Percentiles rank a stretch among this genome's conserved stretches.
Conservation (phyloP, 2,888 invertebrate species). For the Rhagonycha fulva region DNA sequence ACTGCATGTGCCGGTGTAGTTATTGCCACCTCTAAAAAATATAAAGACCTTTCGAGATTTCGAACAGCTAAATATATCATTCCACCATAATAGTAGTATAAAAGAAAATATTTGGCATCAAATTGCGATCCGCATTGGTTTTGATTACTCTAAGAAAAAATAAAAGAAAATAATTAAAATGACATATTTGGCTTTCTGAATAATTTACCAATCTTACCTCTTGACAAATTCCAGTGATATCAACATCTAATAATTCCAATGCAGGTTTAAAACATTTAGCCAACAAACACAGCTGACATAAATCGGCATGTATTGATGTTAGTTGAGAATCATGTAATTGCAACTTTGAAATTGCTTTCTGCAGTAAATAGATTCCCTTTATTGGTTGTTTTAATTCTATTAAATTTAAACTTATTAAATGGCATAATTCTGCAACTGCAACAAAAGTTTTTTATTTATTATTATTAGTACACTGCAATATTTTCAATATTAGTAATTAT, state of each 20-base stretch:
- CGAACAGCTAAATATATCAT: slow-evolving; percentile 95
- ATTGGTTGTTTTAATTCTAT: slow-evolving; percentile 79
- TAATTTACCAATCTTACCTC: slow-evolving; percentile 62
- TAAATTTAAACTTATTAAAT: slow-evolving; percentile 77
- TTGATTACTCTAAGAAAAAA: slow-evolving; percentile 43
- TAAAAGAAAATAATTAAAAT: background rate
- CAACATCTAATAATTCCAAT: slow-evolving; percentile 83
- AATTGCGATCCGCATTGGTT: slow-evolving; percentile 67
- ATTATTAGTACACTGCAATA: too few relatives aligned
- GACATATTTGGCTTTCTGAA: background rate
- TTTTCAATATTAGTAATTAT: too few relatives aligned
- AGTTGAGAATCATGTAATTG: slow-evolving; percentile 86
- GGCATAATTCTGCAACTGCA: slow-evolving; percentile 88
- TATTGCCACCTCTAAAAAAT: slow-evolving; percentile 94
- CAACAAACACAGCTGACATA: slow-evolving; percentile 88
- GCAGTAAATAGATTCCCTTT: slow-evolving; percentile 80
- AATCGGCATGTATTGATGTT: slow-evolving; percentile 91
- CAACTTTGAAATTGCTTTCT: slow-evolving; percentile 85
- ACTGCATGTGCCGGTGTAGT: slow-evolving; percentile 94
- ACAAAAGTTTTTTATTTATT: slow-evolving; percentile 9
- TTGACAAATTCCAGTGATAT: slow-evolving; percentile 89
- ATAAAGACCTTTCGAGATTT: slow-evolving; percentile 89
- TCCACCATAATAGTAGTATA: slow-evolving; percentile 97
- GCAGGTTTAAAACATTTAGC: slow-evolving; percentile 93
- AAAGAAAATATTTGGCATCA: slow-evolving; percentile 87